Conservation (phyloP, 2,888 invertebrate genomes). For the Pedicia rivosa region DNA sequence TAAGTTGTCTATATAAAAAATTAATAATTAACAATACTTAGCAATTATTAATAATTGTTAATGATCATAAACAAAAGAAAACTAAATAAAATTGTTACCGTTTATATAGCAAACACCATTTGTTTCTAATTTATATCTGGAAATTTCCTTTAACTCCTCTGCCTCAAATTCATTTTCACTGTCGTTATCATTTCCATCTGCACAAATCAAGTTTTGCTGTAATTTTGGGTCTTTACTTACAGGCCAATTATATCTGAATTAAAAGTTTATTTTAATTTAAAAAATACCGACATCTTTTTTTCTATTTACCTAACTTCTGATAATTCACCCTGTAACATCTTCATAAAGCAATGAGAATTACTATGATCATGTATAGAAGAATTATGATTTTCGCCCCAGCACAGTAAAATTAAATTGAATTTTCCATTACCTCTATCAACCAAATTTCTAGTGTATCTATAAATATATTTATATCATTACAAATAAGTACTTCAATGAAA, state of each 20-base stretch:
- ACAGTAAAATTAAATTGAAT: constrained; percentile 94
- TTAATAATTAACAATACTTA: background rate
- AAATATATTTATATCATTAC: constrained; percentile 14
- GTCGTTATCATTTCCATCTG: constrained; percentile 10
- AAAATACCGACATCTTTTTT: too few species aligned
- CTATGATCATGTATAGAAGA: constrained; percentile 95
- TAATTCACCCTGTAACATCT: constrained; percentile 68
- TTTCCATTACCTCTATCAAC: constrained; percentile 93
- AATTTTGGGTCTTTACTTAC: too few species aligned
- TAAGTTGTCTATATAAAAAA: constrained; percentile 53
- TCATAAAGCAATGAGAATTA: constrained; percentile 96
- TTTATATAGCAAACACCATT: constrained; percentile 91
- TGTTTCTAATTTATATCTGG: constrained; percentile 43
- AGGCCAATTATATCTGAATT: too few species aligned
- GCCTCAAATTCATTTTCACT: constrained; percentile 26
- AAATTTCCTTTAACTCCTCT: constrained; percentile 45
- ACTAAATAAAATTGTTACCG: constrained; percentile 37
- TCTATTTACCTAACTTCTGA: constrained; percentile 48
- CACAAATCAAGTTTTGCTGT: background rate
- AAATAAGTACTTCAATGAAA: background rate
- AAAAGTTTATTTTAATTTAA: too few species aligned
- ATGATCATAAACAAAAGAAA: background rate
- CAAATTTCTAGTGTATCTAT: constrained; percentile 86
- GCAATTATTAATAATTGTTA: constrained; percentile 2
- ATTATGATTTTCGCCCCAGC: constrained; percentile 93